Conservation (phyloP, 2,113 vertebrate genomes). For the Spea multiplicata region DNA sequence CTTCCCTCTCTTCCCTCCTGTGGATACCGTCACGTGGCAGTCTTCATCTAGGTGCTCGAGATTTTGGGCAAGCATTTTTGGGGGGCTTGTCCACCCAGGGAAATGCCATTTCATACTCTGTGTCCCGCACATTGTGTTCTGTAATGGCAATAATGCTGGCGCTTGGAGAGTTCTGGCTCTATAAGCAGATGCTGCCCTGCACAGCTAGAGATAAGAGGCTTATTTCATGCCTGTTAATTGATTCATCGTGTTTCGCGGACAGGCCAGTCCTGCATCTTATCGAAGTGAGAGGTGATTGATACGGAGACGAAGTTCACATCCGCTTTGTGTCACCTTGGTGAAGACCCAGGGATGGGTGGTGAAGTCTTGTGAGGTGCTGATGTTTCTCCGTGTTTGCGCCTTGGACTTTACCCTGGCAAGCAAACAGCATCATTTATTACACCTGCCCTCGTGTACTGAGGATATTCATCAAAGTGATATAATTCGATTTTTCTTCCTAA, state of each 20-base stretch:
- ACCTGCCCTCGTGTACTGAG: neutral
- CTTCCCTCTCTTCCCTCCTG: too few species aligned
- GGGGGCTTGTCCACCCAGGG: conserved; percentile 16
- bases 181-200: conserved; percentile 26
- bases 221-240: conserved; percentile 42
- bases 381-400: conserved; percentile 1
- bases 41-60: too few species aligned
- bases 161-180: neutral
- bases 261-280: conserved; percentile 14
- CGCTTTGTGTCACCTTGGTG: conserved; percentile 37
- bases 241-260: conserved; percentile 21
- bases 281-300: conserved; percentile 24
- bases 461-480: conserved; percentile 34
- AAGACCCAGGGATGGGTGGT: conserved; percentile 4
- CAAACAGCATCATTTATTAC: conserved; percentile 8
- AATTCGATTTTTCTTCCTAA: conserved; percentile 18
- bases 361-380: neutral
- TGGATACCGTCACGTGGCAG: too few species aligned
- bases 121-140: conserved; percentile 3
- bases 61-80: neutral
- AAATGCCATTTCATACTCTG: neutral
- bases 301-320: conserved; percentile 1
- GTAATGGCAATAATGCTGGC: conserved; percentile 14
- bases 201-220: conserved; percentile 43
- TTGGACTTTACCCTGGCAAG: conserved; percentile 1